Evolutionary conservation across 2,113 vertebrate species (phyloP).

Genomic region (Aleadryas rufinucha): DNA sequence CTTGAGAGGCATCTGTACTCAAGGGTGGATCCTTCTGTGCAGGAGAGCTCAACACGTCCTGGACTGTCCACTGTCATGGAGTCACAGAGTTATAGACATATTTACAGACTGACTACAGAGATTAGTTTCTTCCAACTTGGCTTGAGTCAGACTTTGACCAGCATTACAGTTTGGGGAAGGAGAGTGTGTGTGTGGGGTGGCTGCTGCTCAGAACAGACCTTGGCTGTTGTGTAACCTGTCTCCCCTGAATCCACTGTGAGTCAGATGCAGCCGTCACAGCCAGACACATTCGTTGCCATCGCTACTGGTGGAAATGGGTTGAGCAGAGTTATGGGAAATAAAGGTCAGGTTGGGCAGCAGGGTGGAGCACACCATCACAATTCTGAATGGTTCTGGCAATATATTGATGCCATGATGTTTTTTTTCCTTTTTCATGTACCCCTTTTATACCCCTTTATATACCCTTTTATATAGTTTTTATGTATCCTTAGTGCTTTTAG

Average conservation of each 20-base stretch:
- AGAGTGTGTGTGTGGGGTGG: neutral
- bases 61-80: neutral
- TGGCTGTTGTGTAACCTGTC: neutral
- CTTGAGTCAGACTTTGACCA: neutral
- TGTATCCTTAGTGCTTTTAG: too few species aligned
- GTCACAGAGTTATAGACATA: neutral
- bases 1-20: neutral
- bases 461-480: too few species aligned
- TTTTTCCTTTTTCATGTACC: too few species aligned
- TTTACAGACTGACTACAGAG: neutral
- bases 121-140: neutral
- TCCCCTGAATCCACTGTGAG: neutral
- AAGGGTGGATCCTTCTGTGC: too few species aligned
- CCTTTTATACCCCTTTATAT: too few species aligned
- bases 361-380: neutral
- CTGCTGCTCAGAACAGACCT: neutral
- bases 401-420: too few species aligned
- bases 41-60: neutral
- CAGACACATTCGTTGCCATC: neutral
- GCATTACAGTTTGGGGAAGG: neutral
- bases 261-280: neutral
- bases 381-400: neutral
- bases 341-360: neutral
- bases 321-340: neutral
- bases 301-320: neutral